phyloP scores from a whole-genome alignment of 2,113 vertebrate species.

The Oncorhynchus kisutch region DNA sequence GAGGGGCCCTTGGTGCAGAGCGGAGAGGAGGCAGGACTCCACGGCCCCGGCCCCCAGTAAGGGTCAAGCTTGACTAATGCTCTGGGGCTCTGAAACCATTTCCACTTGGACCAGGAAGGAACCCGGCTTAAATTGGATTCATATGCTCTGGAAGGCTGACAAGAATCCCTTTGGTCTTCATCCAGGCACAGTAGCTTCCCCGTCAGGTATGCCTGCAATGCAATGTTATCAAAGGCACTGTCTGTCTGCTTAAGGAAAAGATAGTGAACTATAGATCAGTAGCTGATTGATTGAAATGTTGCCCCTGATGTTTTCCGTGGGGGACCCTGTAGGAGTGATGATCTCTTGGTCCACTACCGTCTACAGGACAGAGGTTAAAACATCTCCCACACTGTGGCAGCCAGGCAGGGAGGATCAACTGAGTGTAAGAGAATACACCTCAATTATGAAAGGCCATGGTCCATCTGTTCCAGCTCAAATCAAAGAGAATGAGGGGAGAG shows the following conservation, averaged over 20 bases:
- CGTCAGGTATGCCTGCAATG: constrained; percentile 20
- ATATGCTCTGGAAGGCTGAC: constrained; percentile 43
- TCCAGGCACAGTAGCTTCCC: constrained; percentile 36
- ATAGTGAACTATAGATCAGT: not conserved
- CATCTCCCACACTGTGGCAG: constrained; percentile 45
- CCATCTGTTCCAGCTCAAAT: constrained; percentile 17
- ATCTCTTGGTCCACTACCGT: constrained; percentile 50
- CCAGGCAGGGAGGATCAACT: constrained; percentile 51
- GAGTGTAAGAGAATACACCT: constrained; percentile 35
- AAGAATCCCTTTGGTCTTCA: constrained; percentile 35
- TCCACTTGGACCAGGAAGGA: constrained; percentile 59
- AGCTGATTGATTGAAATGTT: constrained; percentile 32
- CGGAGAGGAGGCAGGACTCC: no score
- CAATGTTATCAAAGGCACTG: constrained; percentile 41
- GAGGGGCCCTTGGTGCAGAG: not conserved
- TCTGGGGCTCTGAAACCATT: constrained; percentile 60
- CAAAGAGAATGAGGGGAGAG: not conserved
- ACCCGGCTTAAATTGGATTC: constrained; percentile 51
- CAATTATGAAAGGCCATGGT: constrained; percentile 2
- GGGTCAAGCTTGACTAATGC: constrained; percentile 64
- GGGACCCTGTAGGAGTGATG: constrained; percentile 44
- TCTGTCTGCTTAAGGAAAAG: not conserved
- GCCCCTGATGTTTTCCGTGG: constrained; percentile 46
- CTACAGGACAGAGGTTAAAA: constrained; percentile 39
- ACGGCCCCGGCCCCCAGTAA: constrained; percentile 12